A percentile compares a stretch with the other conserved stretches of the same genome.
Conservation (phyloP, 2,888 invertebrate species). For the Apodemia hepburni region DNA sequence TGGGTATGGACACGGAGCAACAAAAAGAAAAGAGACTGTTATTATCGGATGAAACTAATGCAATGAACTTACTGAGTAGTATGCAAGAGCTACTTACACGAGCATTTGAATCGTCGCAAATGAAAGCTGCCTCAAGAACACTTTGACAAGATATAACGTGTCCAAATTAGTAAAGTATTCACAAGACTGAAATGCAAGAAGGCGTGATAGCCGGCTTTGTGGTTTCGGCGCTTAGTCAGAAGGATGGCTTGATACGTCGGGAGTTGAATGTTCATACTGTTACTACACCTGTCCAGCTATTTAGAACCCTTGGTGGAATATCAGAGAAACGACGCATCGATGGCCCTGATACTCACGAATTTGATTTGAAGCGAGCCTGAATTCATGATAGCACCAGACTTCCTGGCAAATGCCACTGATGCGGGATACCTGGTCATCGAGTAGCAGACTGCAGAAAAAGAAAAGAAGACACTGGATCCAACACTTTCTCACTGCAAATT, state of each 20-base stretch:
- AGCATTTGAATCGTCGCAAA: no score
- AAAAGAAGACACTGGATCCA: background rate
- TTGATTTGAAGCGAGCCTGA: background rate
- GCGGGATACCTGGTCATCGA: slow-evolving; percentile 8
- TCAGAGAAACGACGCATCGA: background rate
- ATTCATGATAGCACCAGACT: background rate
- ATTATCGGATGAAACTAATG: no score
- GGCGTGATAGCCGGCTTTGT: slow-evolving; percentile 26
- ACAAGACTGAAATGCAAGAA: slow-evolving; percentile 25
- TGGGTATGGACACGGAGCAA: no score
- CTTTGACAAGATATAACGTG: slow-evolving; percentile 31
- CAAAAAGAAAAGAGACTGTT: no score
- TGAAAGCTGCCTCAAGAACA: slow-evolving; percentile 33
- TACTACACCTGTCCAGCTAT: slow-evolving; percentile 30
- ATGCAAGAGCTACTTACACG: no score
- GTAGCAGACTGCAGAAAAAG: slow-evolving; percentile 6
- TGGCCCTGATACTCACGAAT: background rate
- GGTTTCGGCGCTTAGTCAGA: slow-evolving; percentile 27
- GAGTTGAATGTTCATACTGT: slow-evolving; percentile 28
- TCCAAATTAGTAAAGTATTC: slow-evolving; percentile 19
- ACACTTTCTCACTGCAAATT: background rate
- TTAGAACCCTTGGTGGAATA: slow-evolving; percentile 21
- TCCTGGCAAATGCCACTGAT: slow-evolving; percentile 8
- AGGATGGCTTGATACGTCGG: slow-evolving; percentile 28
- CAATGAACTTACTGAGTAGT: no score